Evolutionary conservation across 2,888 invertebrate species (phyloP), one percentile per base, ranked within the genome.

Genomic region (Mesoligia furuncula): DNA sequence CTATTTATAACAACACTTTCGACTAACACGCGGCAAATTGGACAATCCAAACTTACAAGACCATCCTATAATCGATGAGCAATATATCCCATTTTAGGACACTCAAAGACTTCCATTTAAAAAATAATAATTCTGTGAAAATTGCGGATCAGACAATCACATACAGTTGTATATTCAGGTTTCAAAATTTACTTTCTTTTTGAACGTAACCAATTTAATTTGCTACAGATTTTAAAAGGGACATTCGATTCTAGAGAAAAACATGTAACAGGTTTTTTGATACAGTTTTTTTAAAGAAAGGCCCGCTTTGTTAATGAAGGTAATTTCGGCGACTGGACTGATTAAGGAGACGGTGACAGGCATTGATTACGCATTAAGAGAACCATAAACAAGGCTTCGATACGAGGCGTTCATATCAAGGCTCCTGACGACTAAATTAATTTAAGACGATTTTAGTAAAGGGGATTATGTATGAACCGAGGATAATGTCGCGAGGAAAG

Each of bases 241-340:
- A 85, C 90, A 91, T 91, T 90, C 92, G 90, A 91, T 93, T 92
- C 90, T 93, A 93, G 92, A 89, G 91, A 89, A 90, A 92, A 91
- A 88, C 86, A 79, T 66, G 45, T 82, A 93, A 93, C 92, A 83
- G 93, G 93, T 93, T 91, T 88, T 89, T 90, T 93, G 93, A 92
- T 94, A 94, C 93, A 93, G 91, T 92, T 94, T 91, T 91, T 85
- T 85, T 87, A 91, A 93, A 92, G 92, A 93, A 93, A 92, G 93
- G 90, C 87, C 85, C 89, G 88, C 87, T 91, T 92, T 92, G 92
- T 92, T 94, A 95, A 95, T 95, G 90, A 94, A 92, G 91, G 93
- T 90, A 94, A 94, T 95, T 95, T 94, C 85, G 91, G 91, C 91
- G 91, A 93, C 92, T 92, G 93, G 90, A 79, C 91, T 93, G 91